Conservation (phyloP, 2,113 vertebrate genomes). For the Cyprinodon brontotheroides region DNA sequence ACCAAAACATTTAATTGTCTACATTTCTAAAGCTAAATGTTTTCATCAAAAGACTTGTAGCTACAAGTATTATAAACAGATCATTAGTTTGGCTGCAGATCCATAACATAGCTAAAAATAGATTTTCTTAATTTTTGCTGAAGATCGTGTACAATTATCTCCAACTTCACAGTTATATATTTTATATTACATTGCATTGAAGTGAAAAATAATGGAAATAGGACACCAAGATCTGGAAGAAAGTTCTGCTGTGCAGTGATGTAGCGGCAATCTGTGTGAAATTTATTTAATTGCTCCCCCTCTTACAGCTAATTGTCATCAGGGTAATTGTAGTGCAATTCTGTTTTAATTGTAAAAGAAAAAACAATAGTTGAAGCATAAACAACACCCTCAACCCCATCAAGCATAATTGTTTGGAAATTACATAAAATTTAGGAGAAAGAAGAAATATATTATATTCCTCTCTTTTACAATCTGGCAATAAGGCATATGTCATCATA, state of each 20-base stretch:
- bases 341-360: conserved; percentile 58
- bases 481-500: conserved; percentile 54
- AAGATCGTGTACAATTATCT: no score
- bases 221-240: background rate
- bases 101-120: no score
- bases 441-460: conserved; percentile 2
- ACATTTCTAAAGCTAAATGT: no score
- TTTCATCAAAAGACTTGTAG: no score
- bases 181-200: no score
- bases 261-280: conserved; percentile 19
- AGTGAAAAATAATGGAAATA: background rate
- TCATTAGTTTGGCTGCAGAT: no score
- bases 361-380: conserved; percentile 45
- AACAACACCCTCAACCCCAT: conserved; percentile 13
- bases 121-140: no score
- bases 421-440: conserved; percentile 16
- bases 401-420: background rate
- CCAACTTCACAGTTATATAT: no score
- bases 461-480: conserved; percentile 53
- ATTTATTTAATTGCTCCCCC: conserved; percentile 27
- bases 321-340: conserved; percentile 59
- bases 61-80: no score
- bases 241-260: conserved; percentile 22
- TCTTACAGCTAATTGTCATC: conserved; percentile 52
- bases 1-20: no score